phyloP scores from a whole-genome alignment of 2,797 vertebrate genomes.

The Pantherophis alleghaniensis region DNA sequence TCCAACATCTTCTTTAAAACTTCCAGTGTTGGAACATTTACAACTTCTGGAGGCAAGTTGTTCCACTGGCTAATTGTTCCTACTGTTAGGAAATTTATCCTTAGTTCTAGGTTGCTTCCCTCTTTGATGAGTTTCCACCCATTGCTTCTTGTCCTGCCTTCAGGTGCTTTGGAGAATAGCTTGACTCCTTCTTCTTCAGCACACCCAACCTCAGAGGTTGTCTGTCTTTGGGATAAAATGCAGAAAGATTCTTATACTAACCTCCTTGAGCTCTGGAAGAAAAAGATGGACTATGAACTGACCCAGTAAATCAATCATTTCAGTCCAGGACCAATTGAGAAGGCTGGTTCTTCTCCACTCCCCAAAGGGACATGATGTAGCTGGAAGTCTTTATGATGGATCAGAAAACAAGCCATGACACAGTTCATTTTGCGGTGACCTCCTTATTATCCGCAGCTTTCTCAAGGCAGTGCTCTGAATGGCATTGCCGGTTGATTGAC shows the following conservation, averaged over 20 bases:
- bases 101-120: too few relatives aligned
- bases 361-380: not conserved
- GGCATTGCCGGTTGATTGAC: not conserved
- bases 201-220: not conserved
- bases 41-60: too few relatives aligned
- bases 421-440: fast-evolving
- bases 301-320: not conserved
- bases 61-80: too few relatives aligned
- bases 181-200: not conserved
- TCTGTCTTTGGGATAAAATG: not conserved
- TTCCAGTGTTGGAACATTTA: too few relatives aligned
- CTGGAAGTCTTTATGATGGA: not conserved
- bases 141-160: too few relatives aligned
- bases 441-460: not conserved
- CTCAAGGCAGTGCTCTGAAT: not conserved
- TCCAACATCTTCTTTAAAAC: too few relatives aligned
- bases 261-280: not conserved
- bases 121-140: too few relatives aligned
- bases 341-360: not conserved
- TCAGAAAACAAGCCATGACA: not conserved
- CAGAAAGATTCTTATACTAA: not conserved
- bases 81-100: too few relatives aligned
- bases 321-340: not conserved
- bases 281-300: not conserved
- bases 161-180: too few relatives aligned